Percentiles rank a stretch among this genome's conserved stretches.
phyloP scores from a whole-genome alignment of 2,113 vertebrate genomes.

The Apodemus speciosus region DNA sequence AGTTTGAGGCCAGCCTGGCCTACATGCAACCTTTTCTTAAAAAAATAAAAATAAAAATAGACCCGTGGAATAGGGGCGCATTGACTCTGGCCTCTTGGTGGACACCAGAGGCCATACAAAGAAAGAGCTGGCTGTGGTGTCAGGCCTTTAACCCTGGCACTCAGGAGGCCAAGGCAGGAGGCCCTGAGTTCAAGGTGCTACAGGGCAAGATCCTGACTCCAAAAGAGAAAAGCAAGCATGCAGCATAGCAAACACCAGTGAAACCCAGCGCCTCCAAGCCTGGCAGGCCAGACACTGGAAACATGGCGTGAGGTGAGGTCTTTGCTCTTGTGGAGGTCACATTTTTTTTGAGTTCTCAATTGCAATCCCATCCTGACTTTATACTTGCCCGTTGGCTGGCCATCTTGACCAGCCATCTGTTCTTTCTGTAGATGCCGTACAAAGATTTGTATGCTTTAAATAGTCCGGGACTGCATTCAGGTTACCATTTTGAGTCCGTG shows the following conservation, averaged over 20 bases:
- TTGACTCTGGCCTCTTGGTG: not conserved
- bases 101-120: not conserved
- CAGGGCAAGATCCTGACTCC: not conserved
- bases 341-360: not conserved
- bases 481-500: not conserved
- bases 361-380: not conserved
- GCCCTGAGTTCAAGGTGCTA: not conserved
- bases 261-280: not conserved
- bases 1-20: not conserved
- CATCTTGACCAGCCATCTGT: not conserved
- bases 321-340: not conserved
- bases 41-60: not conserved
- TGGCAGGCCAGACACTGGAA: not conserved
- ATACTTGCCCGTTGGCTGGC: not conserved
- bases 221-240: not conserved
- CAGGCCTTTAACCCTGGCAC: not conserved
- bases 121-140: not conserved
- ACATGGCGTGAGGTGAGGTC: not conserved
- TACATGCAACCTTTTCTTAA: not conserved
- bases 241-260: not conserved
- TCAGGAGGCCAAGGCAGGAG: not conserved
- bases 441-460: conserved; percentile 5
- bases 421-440: not conserved
- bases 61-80: not conserved
- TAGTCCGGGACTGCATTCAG: not conserved